Percentiles rank a stretch among this genome's conserved stretches.
Evolutionary conservation across 1,140 invertebrate genomes (phyloP).

Genomic region (Arion vulgaris): DNA sequence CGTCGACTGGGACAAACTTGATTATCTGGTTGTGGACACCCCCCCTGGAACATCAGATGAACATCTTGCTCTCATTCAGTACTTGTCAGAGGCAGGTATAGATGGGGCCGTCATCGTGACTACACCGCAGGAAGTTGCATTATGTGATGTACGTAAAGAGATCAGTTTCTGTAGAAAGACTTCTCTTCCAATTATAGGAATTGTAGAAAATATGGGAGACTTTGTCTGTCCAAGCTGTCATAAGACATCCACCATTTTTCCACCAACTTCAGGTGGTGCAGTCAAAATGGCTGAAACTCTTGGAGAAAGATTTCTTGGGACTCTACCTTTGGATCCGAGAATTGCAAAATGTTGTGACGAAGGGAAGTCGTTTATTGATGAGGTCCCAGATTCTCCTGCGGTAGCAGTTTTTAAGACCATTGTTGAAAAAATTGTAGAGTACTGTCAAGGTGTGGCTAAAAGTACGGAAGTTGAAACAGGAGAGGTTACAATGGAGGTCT

Average conservation of each 20-base stretch:
- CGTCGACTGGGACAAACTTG: constrained; percentile 93
- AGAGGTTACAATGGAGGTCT: constrained; percentile 10
- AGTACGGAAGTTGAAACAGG: background rate
- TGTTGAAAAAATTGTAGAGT: constrained; percentile 53
- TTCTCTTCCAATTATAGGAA: constrained; percentile 87
- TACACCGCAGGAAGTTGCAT: constrained; percentile 91
- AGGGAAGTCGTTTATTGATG: constrained; percentile 81
- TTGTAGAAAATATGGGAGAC: constrained; percentile 96
- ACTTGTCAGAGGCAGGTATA: constrained; percentile 75
- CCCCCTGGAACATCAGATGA: constrained; percentile 98
- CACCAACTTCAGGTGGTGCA: constrained; percentile 84
- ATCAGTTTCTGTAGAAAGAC: constrained; percentile 95
- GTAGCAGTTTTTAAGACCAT: constrained; percentile 71
- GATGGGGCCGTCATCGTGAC: constrained; percentile 92
- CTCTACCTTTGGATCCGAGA: constrained; percentile 68
- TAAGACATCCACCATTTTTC: constrained; percentile 87
- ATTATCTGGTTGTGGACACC: constrained; percentile 96
- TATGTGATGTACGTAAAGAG: constrained; percentile 96
- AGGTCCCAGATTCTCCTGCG: constrained; percentile 81
- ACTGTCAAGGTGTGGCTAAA: background rate
- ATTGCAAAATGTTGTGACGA: constrained; percentile 79
- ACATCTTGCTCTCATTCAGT: constrained; percentile 93
- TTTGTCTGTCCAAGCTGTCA: constrained; percentile 91
- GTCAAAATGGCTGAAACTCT: constrained; percentile 82
- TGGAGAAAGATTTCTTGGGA: constrained; percentile 83